These are phyloP conservation scores for Callitettix versicolor DNA, from an alignment of 1,140 invertebrate genomes.

Conservation along the genomic window DNA sequence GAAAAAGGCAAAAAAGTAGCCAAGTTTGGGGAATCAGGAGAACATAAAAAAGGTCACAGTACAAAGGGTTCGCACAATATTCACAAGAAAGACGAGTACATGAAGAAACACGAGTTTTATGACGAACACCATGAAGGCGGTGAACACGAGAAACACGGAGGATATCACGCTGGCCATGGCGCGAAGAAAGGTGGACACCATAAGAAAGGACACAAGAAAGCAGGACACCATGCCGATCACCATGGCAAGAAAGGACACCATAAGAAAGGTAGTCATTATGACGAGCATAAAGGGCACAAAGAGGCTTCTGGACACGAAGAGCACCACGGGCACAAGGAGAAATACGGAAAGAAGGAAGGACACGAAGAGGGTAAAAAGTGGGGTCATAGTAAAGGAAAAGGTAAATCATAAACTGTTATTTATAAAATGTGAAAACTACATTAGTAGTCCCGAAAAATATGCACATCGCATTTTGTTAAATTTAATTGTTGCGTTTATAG, in stretches of 20 bases:
- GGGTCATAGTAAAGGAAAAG: not conserved
- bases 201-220: slow-evolving; percentile 37
- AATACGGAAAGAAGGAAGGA: slow-evolving; percentile 37
- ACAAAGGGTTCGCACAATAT: slow-evolving; percentile 60
- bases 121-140: slow-evolving; percentile 55
- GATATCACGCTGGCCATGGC: slow-evolving; percentile 42
- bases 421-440: too few relatives aligned
- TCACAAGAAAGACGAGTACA: slow-evolving; percentile 61
- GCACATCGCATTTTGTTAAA: too few relatives aligned
- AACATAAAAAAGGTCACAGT: slow-evolving; percentile 56
- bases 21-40: slow-evolving; percentile 46
- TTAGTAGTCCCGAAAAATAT: too few relatives aligned
- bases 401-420: too few relatives aligned
- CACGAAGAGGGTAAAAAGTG: slow-evolving; percentile 44
- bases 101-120: slow-evolving; percentile 60
- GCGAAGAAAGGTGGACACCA: slow-evolving; percentile 37
- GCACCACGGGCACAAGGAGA: slow-evolving; percentile 37
- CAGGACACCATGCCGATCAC: slow-evolving; percentile 37
- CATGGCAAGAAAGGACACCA: slow-evolving; percentile 46
- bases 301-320: slow-evolving; percentile 39
- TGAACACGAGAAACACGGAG: slow-evolving; percentile 51
- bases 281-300: slow-evolving; percentile 45
- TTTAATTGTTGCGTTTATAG: too few relatives aligned
- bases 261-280: slow-evolving; percentile 42
- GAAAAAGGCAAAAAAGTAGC: slow-evolving; percentile 33